These are phyloP conservation scores for Streptopelia turtur DNA, from an alignment of 2,797 vertebrate species.

Conservation along the genomic window DNA sequence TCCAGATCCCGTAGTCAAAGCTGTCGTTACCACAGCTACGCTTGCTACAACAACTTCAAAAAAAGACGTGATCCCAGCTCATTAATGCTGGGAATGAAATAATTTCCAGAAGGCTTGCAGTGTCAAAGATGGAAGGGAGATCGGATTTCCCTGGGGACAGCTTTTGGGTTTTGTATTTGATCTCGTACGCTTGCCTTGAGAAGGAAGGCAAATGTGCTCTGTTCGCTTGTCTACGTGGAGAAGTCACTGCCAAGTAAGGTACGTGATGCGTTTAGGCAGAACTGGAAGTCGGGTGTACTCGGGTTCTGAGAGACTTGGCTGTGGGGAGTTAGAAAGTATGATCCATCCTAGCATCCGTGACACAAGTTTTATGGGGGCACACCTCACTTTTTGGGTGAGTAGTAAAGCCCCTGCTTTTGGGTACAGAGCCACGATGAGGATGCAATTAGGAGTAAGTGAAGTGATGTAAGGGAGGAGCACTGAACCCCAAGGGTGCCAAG, in stretches of 20 bases:
- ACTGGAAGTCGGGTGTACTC: too few relatives aligned
- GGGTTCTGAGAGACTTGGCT: rapidly evolving
- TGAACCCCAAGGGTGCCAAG: not conserved
- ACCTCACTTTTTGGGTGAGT: not conserved
- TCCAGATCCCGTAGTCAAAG: not conserved
- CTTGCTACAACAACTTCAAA: not conserved
- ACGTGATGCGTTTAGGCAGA: not conserved
- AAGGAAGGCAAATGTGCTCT: not conserved
- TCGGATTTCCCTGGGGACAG: not conserved
- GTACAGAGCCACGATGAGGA: not conserved
- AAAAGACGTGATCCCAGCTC: not conserved
- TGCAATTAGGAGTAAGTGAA: not conserved
- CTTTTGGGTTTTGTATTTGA: not conserved
- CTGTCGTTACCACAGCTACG: not conserved
- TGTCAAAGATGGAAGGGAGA: not conserved
- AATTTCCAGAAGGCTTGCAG: not conserved
- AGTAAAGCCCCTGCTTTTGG: not conserved
- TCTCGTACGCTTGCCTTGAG: not conserved
- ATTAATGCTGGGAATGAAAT: not conserved
- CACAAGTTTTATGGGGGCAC: not conserved
- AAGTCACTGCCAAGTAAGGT: not conserved
- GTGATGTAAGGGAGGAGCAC: not conserved
- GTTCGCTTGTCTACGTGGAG: not conserved
- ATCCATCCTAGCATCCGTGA: not conserved
- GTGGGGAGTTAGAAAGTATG: not conserved